These are phyloP conservation scores for Lithophane semibrunnea DNA, from an alignment of 2,888 invertebrate species.

Conservation along the genomic window DNA sequence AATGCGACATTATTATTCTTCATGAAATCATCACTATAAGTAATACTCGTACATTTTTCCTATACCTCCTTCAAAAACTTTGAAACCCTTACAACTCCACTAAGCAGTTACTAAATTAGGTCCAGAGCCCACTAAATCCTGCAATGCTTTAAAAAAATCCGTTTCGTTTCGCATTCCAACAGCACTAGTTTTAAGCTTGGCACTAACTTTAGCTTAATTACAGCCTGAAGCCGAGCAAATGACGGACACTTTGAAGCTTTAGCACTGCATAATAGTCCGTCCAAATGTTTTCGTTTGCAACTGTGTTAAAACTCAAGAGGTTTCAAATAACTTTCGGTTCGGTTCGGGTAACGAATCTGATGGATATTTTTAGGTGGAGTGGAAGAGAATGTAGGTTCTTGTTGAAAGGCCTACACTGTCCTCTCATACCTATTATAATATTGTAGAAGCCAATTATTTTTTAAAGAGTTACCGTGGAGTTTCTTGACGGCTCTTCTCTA, in stretches of 20 bases:
- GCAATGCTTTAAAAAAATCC: slow-evolving; percentile 24
- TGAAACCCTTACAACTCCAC: not conserved
- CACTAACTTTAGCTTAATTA: slow-evolving; percentile 58
- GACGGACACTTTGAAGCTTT: slow-evolving; percentile 61
- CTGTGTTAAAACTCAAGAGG: slow-evolving; percentile 60
- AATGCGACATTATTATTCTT: not conserved
- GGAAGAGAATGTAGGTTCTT: not conserved
- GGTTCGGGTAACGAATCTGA: slow-evolving; percentile 17
- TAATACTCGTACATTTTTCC: no score
- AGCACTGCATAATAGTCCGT: slow-evolving; percentile 55
- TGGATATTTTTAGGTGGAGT: not conserved
- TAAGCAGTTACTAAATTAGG: not conserved
- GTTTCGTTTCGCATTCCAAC: slow-evolving; percentile 22
- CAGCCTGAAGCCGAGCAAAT: slow-evolving; percentile 45
- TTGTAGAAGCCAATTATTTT: no score
- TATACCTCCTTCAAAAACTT: not conserved
- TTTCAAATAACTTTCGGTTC: slow-evolving; percentile 40
- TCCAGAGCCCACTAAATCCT: not conserved
- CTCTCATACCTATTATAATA: no score
- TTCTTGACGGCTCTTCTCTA: no score
- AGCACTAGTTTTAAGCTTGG: slow-evolving; percentile 32
- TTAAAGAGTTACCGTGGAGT: no score
- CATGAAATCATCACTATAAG: not conserved
- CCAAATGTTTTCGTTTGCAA: slow-evolving; percentile 59
- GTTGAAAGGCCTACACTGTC: no score